Evolutionary conservation across 2,113 vertebrate genomes (phyloP).

Genomic region (Takifugu flavidus): DNA sequence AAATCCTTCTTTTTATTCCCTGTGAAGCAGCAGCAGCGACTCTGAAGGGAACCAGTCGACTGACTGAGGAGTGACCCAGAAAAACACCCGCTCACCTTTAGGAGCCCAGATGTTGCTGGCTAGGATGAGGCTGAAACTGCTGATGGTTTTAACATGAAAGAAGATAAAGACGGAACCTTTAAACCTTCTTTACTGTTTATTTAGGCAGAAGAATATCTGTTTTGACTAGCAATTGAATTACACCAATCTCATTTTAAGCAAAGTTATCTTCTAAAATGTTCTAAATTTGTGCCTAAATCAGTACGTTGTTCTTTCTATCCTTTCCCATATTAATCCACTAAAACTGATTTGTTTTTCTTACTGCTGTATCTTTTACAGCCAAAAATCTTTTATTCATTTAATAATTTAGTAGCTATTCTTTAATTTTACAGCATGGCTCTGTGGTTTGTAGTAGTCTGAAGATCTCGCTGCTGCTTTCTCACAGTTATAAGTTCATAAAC

Average conservation of each 20-base stretch:
- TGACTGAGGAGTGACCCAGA: conserved; percentile 47
- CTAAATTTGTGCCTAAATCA: no score
- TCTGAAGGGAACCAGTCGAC: conserved; percentile 20
- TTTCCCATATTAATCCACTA: neutral
- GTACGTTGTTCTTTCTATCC: neutral
- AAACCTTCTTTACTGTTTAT: no score
- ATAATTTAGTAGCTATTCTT: no score
- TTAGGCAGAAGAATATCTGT: no score
- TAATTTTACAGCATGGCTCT: neutral
- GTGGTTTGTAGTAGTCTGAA: conserved; percentile 20
- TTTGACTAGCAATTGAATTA: no score
- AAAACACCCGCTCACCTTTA: conserved; percentile 13
- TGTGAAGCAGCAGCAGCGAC: conserved; percentile 49
- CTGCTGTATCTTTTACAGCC: neutral
- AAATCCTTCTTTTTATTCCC: conserved; percentile 22
- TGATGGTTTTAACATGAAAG: conserved; percentile 1
- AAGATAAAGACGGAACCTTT: conserved; percentile 3
- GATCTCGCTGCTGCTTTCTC: conserved; percentile 44
- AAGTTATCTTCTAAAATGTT: neutral
- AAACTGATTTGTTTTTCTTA: neutral
- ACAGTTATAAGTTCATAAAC: conserved; percentile 56
- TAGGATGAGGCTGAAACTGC: conserved; percentile 15
- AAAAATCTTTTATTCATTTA: neutral
- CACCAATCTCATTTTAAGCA: neutral
- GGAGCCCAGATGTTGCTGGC: conserved; percentile 14